Evolutionary conservation across 2,113 vertebrate species (phyloP).

Genomic region (Neomonachus schauinslandi): DNA sequence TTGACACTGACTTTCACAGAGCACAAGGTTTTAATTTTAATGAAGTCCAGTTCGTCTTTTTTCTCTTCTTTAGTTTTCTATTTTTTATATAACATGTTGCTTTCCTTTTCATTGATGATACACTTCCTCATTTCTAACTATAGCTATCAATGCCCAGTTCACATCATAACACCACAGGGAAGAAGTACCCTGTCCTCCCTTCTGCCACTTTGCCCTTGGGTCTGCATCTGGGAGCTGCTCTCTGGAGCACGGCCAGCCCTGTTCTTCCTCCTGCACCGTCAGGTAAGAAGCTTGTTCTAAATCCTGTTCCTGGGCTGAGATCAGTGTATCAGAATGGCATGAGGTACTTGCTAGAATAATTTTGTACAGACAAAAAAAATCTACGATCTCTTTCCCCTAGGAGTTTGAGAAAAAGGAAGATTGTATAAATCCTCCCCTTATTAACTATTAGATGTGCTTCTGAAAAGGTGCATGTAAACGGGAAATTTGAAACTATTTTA

Average conservation of each 20-base stretch:
- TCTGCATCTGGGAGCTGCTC: background rate
- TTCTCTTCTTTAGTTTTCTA: background rate
- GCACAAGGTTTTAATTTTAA: background rate
- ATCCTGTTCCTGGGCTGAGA: background rate
- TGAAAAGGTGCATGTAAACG: background rate
- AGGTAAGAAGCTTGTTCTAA: background rate
- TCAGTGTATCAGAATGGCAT: background rate
- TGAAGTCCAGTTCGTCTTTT: background rate
- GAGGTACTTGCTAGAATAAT: background rate
- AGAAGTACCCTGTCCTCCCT: background rate
- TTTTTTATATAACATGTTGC: background rate
- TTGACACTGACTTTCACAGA: background rate
- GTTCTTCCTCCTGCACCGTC: background rate
- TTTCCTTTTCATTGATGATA: background rate
- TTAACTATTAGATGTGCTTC: background rate
- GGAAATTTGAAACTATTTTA: background rate
- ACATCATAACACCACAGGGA: background rate
- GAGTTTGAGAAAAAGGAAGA: background rate
- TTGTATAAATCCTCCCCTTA: background rate
- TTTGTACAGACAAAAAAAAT: background rate
- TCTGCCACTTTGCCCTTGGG: background rate
- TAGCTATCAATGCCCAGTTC: background rate
- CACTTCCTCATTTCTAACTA: background rate
- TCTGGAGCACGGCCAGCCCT: background rate
- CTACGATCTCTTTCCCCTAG: background rate